phyloP scores from a whole-genome alignment of 1,140 invertebrate genomes.

The Venustaconcha ellipsiformis region DNA sequence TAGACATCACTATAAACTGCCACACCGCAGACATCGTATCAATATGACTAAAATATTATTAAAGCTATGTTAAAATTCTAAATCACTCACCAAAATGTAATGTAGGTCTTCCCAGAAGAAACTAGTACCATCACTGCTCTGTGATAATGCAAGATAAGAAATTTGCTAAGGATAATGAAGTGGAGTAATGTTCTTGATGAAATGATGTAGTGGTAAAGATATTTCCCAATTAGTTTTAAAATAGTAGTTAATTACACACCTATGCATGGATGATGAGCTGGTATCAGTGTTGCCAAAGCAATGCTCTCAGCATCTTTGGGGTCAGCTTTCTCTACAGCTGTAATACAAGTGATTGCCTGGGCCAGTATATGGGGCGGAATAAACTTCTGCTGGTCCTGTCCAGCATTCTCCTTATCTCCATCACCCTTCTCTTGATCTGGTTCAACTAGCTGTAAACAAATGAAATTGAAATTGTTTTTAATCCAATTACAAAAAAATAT shows the following conservation, averaged over 20 bases:
- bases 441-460: slow-evolving; percentile 45
- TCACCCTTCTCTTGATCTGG: slow-evolving; percentile 25
- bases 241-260: slow-evolving; percentile 38
- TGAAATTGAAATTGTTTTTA: neutral
- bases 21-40: too few species aligned
- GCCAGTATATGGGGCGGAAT: slow-evolving; percentile 48
- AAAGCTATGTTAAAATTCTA: too few species aligned
- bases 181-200: too few species aligned
- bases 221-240: too few species aligned
- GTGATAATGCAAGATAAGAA: too few species aligned
- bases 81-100: too few species aligned
- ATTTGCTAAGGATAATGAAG: too few species aligned
- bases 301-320: slow-evolving; percentile 54
- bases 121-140: too few species aligned
- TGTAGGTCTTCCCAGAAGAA: too few species aligned
- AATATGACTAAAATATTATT: too few species aligned
- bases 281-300: slow-evolving; percentile 54
- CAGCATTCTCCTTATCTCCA: slow-evolving; percentile 41
- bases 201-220: too few species aligned
- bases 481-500: neutral
- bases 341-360: slow-evolving; percentile 45
- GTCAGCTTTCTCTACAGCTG: slow-evolving; percentile 51
- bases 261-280: slow-evolving; percentile 63
- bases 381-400: slow-evolving; percentile 32
- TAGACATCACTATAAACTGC: too few species aligned